A percentile compares a stretch with the other conserved stretches of the same genome.
phyloP scores from a whole-genome alignment of 2,113 vertebrate species.

The Solea solea region DNA sequence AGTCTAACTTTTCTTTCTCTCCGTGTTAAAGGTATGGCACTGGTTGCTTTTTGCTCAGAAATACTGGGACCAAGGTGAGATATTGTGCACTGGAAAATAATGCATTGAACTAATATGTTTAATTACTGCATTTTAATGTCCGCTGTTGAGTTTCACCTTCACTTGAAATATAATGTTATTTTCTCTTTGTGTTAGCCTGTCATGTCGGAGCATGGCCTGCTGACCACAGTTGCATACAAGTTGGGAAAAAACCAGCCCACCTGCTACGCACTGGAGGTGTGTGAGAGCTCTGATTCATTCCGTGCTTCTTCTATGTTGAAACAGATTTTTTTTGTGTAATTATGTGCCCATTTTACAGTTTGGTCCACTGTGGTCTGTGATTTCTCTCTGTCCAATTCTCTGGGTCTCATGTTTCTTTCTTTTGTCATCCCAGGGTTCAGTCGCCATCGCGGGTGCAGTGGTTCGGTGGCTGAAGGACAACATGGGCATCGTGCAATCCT shows the following conservation, averaged over 20 bases:
- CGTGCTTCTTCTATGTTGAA: background rate
- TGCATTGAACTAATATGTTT: background rate
- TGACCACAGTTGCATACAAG: slow-evolving; percentile 95
- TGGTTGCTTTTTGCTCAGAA: slow-evolving; percentile 95
- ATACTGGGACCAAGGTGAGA: slow-evolving; percentile 91
- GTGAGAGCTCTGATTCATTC: background rate
- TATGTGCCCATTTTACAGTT: background rate
- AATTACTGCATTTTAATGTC: background rate
- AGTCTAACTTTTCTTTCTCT: background rate
- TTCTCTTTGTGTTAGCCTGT: slow-evolving; percentile 79
- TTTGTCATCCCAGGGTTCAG: slow-evolving; percentile 86
- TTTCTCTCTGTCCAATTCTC: background rate
- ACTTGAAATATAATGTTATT: background rate
- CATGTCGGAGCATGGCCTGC: slow-evolving; percentile 91
- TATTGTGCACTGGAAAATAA: background rate
- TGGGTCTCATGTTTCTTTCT: background rate
- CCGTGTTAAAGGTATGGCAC: slow-evolving; percentile 89
- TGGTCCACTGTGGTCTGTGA: background rate
- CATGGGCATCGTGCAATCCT: slow-evolving; percentile 88
- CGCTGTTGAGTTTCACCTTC: background rate
- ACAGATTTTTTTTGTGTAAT: too few relatives aligned
- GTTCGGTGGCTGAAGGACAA: slow-evolving; percentile 97
- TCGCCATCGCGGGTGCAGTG: slow-evolving; percentile 95
- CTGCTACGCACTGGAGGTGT: slow-evolving; percentile 92
- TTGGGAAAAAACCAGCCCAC: slow-evolving; percentile 88